Base-by-base conservation (phyloP, 2,113 vertebrate species). In the Lichenostomus cassidix region DNA sequence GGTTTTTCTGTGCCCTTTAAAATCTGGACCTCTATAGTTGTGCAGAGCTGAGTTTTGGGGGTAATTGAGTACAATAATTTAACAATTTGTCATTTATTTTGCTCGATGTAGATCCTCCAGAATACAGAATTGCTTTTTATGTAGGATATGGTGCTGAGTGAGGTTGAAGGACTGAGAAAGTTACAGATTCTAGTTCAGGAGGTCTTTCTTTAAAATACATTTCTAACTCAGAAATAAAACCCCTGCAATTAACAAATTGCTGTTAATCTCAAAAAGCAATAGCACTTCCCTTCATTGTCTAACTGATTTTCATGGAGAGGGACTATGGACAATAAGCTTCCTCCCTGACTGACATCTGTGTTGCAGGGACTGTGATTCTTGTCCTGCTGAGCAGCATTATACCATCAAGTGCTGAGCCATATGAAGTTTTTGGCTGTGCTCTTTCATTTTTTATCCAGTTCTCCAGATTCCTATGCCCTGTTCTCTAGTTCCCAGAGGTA, bases 401-500 rank as follows among this genome's bases (percentile, higher is more conserved):
- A 94, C 70, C 68, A 62, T 63, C 90, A 87, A 93, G 60, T 77
- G 71, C 91, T 85, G 74, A 85, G 83, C 94, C 93, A 88, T 92
- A 87, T 96, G 81, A 95, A 94, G 19, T 39, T 92, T 95, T 78
- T 97, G 97, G 92, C 97, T 94, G 41, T 18, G 16, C 7, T 83
- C 17, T 87, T 86, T 73, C 31, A 20, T 69, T 82, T 90, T 90
- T 95, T 96, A 47, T 39, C 83, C 44, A 96, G 62, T 79, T 68
- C 91, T 96, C 92, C 94, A 84, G 93, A 96, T 97, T 95, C 89
- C 63, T 97, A 80, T 95, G 92, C 96, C 94, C 93, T 92, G 64
- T 73, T 95, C 95, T 95, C 96, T 33, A 50, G 96, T 98, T 98
- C 98, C 97, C 98, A 98, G 97, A 97, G 97, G 97, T 96, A 98